Percentiles rank a stretch among this genome's conserved stretches.
phyloP scores from a whole-genome alignment of 2,113 vertebrate species.

The Leucosticte australis region DNA sequence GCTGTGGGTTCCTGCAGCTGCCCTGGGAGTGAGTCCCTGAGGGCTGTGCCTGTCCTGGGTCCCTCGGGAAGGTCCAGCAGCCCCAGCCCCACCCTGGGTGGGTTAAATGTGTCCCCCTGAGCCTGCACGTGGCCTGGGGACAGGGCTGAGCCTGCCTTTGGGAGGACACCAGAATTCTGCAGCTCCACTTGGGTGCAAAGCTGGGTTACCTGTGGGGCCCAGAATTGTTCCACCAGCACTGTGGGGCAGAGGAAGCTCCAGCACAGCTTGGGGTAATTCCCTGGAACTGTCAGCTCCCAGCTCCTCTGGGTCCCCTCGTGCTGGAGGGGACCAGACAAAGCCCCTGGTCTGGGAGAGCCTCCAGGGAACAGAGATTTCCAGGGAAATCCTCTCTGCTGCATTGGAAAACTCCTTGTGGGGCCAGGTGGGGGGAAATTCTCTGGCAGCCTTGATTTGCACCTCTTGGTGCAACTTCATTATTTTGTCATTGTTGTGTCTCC shows the following conservation, averaged over 20 bases:
- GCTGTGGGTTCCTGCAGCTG: background rate
- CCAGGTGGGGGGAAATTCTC: background rate
- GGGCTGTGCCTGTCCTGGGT: background rate
- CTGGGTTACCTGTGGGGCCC: background rate
- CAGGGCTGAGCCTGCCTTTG: background rate
- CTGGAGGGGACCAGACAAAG: background rate
- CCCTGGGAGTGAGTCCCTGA: background rate
- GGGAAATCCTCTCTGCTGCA: background rate
- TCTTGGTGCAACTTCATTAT: background rate
- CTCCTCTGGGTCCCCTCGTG: background rate
- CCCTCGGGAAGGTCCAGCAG: background rate
- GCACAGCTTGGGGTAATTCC: background rate
- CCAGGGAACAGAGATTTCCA: background rate
- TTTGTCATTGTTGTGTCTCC: background rate
- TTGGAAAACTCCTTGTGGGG: background rate
- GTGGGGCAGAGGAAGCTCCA: background rate
- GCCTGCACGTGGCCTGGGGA: background rate
- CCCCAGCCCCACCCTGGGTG: fast-evolving
- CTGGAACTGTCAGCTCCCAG: background rate
- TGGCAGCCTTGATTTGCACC: background rate
- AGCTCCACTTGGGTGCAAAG: background rate
- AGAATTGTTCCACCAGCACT: background rate
- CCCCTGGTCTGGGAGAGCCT: background rate
- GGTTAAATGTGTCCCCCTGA: background rate
- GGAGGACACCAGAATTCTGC: background rate